phyloP scores from a whole-genome alignment of 1,140 invertebrate genomes.

The Aphidius ervi region DNA sequence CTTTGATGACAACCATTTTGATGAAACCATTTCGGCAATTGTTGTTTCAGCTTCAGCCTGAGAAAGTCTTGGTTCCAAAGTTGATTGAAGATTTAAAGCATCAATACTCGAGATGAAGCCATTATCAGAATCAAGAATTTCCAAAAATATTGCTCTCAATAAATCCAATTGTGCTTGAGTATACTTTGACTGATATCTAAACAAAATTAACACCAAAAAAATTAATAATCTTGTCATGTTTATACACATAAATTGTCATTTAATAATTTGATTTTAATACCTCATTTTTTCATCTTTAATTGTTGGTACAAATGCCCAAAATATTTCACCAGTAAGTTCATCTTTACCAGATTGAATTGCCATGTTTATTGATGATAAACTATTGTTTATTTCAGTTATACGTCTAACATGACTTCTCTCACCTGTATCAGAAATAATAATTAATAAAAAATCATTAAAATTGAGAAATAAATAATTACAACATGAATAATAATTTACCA shows the following conservation, averaged over 20 bases:
- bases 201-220: too few relatives aligned
- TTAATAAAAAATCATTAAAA: neutral
- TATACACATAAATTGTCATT: too few relatives aligned
- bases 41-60: conserved; percentile 35
- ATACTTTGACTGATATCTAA: conserved; percentile 16
- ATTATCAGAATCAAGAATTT: conserved; percentile 34
- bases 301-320: conserved; percentile 31
- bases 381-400: conserved; percentile 29
- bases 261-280: conserved; percentile 20
- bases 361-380: conserved; percentile 30
- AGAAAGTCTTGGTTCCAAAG: conserved; percentile 26
- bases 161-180: conserved; percentile 30
- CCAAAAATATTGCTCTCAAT: conserved; percentile 33
- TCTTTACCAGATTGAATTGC: conserved; percentile 31
- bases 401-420: conserved; percentile 5
- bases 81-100: conserved; percentile 37
- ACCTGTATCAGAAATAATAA: conserved; percentile 16
- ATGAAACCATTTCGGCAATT: conserved; percentile 29
- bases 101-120: conserved; percentile 34
- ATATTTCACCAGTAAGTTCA: conserved; percentile 35
- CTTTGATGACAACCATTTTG: conserved; percentile 35
- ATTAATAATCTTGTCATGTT: too few relatives aligned
- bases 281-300: conserved; percentile 31
- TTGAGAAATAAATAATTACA: neutral
- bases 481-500: conserved; percentile 26